Evolutionary conservation across 2,888 invertebrate species (phyloP), one percentile per base, ranked within the genome.

Genomic region (Brenthis daphne): DNA sequence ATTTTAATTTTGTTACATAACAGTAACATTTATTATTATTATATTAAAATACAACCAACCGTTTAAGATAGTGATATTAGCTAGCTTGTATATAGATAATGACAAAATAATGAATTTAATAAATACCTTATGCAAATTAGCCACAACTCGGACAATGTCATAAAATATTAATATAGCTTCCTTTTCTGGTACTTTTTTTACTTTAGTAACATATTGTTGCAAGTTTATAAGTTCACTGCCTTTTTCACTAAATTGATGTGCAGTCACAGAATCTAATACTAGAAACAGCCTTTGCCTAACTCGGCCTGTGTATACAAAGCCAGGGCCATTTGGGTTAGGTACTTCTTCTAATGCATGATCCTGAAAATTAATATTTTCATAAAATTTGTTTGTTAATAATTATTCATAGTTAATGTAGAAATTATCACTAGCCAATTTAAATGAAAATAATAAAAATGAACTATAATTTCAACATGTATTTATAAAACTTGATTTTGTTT

Each of bases 141-240:
- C 94, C 2, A 96, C 96, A 63, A 96, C 95, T 80, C 94, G 92
- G 54, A 96, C 95, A 76, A 96, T 95, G 83, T 96, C 95, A 80
- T 94, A 94, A 82, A 96, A 96, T 81, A 96, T 96, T 60, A 95
- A 82, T 54, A 96, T 90, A 1, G 96, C 96, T 82, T 96, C 96
- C 77, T 94, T 94, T 81, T 97, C 96, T 0, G 94, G 93, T 3
- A 97, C 93, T 80, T 95, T 96, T 81, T 96, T 96, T 70, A 96
- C 95, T 85, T 94, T 94, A 60, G 96, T 96, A 29, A 96, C 96
- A 81, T 96, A 96, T 79, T 96, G 95, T 79, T 96, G 96, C 3
- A 96, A 88, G 82, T 95, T 96, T 50, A 95, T 94, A 29, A 95
- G 82, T 77, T 95, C 94, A 1, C 93, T 93, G 55, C 90, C 89